These are phyloP conservation scores for Noctuana brunneofusca DNA, from an alignment of 2,888 invertebrate genomes.

Conservation along the genomic window DNA sequence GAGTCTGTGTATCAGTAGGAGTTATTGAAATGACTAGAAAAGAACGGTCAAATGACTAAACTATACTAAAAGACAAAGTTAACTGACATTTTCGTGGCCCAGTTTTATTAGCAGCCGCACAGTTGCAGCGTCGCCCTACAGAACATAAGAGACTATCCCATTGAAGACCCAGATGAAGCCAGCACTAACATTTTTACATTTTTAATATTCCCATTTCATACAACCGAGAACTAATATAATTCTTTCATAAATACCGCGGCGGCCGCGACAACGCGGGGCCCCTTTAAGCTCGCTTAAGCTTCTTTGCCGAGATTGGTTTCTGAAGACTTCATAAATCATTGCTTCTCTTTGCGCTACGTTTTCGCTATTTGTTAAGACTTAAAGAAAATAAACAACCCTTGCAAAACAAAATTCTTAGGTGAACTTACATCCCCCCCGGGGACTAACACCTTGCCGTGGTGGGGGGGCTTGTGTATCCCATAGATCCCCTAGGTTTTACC, in stretches of 20 bases:
- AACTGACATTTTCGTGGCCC: conserved; percentile 5
- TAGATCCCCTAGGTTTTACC: too few species aligned
- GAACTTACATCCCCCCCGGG: too few species aligned
- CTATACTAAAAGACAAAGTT: too few species aligned
- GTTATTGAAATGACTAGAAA: too few species aligned
- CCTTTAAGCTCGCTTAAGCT: conserved; percentile 21
- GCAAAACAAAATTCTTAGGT: too few species aligned
- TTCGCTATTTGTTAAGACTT: not conserved
- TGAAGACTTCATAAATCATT: conserved; percentile 17
- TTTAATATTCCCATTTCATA: conserved; percentile 28
- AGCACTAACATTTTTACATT: conserved; percentile 8
- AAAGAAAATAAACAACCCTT: too few species aligned
- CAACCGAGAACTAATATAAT: conserved; percentile 31
- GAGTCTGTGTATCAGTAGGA: too few species aligned
- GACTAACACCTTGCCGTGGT: too few species aligned
- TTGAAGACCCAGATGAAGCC: conserved; percentile 16
- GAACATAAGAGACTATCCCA: conserved; percentile 18
- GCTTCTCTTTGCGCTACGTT: conserved; percentile 1
- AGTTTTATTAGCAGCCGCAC: conserved; percentile 23
- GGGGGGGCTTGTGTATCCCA: too few species aligned
- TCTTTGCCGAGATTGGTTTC: conserved; percentile 27
- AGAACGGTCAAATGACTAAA: too few species aligned
- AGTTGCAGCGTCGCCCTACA: conserved; percentile 24
- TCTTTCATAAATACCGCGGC: conserved; percentile 21
- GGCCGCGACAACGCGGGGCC: not conserved